phyloP scores from a whole-genome alignment of 2,797 vertebrate genomes.

The Echiichthys vipera region DNA sequence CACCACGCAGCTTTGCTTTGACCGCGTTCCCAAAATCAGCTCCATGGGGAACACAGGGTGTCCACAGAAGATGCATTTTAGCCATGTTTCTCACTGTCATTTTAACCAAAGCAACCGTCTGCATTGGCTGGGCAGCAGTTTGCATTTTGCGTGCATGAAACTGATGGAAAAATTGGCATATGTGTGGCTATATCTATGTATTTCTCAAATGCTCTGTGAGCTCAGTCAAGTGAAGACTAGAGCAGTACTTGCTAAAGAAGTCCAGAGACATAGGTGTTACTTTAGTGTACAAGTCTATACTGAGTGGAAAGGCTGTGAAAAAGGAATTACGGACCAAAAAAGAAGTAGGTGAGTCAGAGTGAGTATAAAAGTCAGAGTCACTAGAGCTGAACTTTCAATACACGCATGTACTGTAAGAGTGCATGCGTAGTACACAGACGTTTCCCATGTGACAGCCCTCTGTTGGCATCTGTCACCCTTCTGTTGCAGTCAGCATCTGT shows the following conservation, averaged over 20 bases:
- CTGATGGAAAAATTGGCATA: background rate
- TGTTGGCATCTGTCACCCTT: conserved; percentile 17
- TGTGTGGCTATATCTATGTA: background rate
- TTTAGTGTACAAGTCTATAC: background rate
- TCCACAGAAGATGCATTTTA: background rate
- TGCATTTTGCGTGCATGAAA: background rate
- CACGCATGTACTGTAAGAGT: background rate
- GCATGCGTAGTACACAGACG: background rate
- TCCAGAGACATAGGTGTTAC: background rate
- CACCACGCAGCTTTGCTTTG: conserved; percentile 19
- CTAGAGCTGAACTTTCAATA: conserved; percentile 8
- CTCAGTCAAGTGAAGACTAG: background rate
- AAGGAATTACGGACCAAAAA: background rate
- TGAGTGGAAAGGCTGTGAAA: background rate
- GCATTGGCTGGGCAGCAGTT: background rate
- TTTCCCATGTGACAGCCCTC: conserved; percentile 20
- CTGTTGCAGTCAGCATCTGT: conserved; percentile 14
- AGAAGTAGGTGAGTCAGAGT: background rate
- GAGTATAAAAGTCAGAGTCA: background rate
- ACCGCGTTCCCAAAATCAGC: conserved; percentile 19
- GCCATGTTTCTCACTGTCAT: background rate
- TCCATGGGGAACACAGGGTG: background rate
- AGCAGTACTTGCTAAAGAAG: background rate
- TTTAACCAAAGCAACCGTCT: background rate
- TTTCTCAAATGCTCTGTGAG: too few relatives aligned